These are phyloP conservation scores for Drosophila borborema DNA, from an alignment of 2,888 invertebrate genomes.

Conservation along the genomic window DNA sequence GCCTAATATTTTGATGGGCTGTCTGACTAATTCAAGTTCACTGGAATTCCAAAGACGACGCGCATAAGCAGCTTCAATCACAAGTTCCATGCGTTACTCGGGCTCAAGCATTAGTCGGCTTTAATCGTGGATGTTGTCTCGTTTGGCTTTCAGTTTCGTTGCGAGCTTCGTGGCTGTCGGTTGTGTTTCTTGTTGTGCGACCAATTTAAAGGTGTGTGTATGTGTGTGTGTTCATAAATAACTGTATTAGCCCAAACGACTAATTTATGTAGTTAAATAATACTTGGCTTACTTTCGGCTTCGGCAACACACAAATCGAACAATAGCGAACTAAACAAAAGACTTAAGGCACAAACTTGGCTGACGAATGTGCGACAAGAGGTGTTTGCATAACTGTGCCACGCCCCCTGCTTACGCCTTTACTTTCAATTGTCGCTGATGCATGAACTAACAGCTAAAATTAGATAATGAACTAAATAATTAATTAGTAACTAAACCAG, in stretches of 20 bases:
- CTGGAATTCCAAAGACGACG: slow-evolving; percentile 50
- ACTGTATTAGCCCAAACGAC: slow-evolving; percentile 3
- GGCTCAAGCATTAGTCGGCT: slow-evolving; percentile 4
- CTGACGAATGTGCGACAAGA: slow-evolving; percentile 10
- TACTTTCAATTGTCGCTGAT: slow-evolving; percentile 48
- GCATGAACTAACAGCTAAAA: slow-evolving; percentile 26
- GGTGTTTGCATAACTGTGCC: slow-evolving; percentile 47
- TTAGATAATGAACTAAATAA: slow-evolving; percentile 40
- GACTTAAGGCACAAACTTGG: slow-evolving; percentile 72
- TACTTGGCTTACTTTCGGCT: slow-evolving; percentile 13
- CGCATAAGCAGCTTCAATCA: slow-evolving; percentile 34
- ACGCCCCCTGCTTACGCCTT: slow-evolving; percentile 40
- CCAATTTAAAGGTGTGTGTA: slow-evolving; percentile 37
- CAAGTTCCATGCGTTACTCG: slow-evolving; percentile 7
- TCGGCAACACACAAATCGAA: slow-evolving; percentile 17
- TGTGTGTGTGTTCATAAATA: slow-evolving; percentile 29
- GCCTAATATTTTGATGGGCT: slow-evolving; percentile 33
- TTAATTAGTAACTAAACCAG: slow-evolving; percentile 8
- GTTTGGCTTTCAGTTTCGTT: slow-evolving; percentile 79
- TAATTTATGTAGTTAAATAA: slow-evolving; percentile 36
- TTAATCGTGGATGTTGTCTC: slow-evolving; percentile 16
- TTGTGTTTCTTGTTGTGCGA: slow-evolving; percentile 47
- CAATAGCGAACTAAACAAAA: slow-evolving; percentile 44
- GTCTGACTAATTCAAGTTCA: slow-evolving; percentile 75
- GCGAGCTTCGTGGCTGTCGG: slow-evolving; percentile 57